Evolutionary conservation across 1,140 invertebrate species (phyloP), one percentile per base, ranked within the genome.

Genomic region (Helicoverpa zea): DNA sequence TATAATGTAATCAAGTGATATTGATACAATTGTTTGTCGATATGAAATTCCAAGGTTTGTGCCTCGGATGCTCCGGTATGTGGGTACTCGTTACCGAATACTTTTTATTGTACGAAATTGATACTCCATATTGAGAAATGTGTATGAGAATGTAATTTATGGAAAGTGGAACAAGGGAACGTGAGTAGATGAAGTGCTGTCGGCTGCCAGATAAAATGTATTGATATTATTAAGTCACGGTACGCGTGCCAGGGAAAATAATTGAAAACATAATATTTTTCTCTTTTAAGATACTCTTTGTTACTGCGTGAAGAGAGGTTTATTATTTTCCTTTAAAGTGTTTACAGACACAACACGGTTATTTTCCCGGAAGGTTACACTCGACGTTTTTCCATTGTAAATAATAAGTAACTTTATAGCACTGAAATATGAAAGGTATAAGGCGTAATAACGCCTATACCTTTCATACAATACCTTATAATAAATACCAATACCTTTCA

Each of bases 11-110:
- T 76, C 56, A 75, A 47, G n/a, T 18, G 64, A 47, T 63, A 59
- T 76, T 59, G 58, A 76, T 76, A 76, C 73, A 63, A 63, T 76
- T 76, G 73, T 76, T 76, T 76, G 58, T 63, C 18, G 58, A 63
- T 63, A 76, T 76, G 58, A 76, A 76, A 76, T 76, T 76, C 58
- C 58, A 49, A 47, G 58, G 68, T 72, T 72, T 76, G 13, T 51
- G 56, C 73, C 47, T 61, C 10, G 59, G 54, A 66, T 66, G 16
- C 47, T 49, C 9, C 23, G 16, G 43, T 13, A 72, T 72, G 68
- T 72, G 18, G 68, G 68, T 52, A 49, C 68, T 72, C 29, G 68
- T 52, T 72, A 29, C 23, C 5, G 68, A 54, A 72, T 72, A 72
- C 49, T 72, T 72, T 72, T 52, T 72, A 72, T 30, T 72, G 47